These are phyloP conservation scores for Istiophorus platypterus DNA, from an alignment of 2,113 vertebrate species.

Conservation along the genomic window DNA sequence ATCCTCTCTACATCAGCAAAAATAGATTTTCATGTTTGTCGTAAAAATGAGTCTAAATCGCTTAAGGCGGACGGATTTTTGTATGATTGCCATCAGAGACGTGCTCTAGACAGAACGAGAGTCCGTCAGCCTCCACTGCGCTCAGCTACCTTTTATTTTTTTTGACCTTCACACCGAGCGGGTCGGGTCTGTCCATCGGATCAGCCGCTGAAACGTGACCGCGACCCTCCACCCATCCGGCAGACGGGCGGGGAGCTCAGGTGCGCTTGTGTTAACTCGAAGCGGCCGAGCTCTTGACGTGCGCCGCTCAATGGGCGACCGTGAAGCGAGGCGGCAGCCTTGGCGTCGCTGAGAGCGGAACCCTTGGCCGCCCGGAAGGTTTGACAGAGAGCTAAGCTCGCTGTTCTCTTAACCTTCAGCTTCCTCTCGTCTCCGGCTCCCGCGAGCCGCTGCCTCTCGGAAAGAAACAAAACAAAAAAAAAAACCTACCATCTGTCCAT, in stretches of 20 bases:
- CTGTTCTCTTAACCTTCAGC: conserved; percentile 76
- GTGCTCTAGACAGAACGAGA: not conserved
- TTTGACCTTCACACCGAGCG: conserved; percentile 2
- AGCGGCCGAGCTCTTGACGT: conserved; percentile 41
- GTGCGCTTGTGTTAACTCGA: conserved; percentile 67
- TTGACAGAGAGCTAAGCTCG: conserved; percentile 68
- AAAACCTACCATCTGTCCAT: conserved; percentile 28
- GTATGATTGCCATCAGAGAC: conserved; percentile 16
- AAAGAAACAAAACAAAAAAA: no score
- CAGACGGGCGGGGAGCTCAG: conserved; percentile 37
- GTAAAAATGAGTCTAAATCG: not conserved
- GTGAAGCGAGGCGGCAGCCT: conserved; percentile 59
- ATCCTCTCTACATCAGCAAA: not conserved
- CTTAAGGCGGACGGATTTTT: not conserved
- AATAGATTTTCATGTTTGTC: not conserved
- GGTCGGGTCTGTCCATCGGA: conserved; percentile 51
- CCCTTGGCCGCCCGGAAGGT: conserved; percentile 50
- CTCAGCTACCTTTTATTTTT: conserved; percentile 52
- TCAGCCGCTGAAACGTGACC: conserved; percentile 42
- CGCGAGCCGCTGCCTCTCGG: conserved; percentile 6
- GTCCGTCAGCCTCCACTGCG: conserved; percentile 15
- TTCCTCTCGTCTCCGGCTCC: conserved; percentile 39
- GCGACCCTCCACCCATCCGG: conserved; percentile 34
- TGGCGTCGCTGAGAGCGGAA: conserved; percentile 56
- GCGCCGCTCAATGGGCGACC: conserved; percentile 63